Percentiles rank a stretch among this genome's conserved stretches.
These are phyloP conservation scores for Ranitomeya variabilis DNA, from an alignment of 2,113 vertebrate genomes.

Conservation along the genomic window DNA sequence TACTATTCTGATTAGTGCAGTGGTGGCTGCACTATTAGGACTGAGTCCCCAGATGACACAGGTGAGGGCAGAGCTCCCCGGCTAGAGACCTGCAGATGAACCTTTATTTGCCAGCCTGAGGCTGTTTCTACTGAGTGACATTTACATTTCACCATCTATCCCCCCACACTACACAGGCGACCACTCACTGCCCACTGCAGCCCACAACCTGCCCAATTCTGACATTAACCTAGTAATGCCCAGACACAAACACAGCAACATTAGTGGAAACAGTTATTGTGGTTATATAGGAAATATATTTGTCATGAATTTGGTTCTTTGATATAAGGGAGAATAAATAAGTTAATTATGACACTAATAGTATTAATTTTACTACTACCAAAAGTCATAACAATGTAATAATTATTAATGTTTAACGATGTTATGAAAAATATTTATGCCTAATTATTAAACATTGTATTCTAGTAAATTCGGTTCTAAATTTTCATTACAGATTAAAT, in stretches of 20 bases:
- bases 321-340: neutral
- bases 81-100: slow-evolving; percentile 82
- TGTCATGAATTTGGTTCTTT: neutral
- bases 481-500: too few relatives aligned
- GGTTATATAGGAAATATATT: neutral
- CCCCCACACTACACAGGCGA: slow-evolving; percentile 64
- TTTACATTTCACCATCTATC: slow-evolving; percentile 71
- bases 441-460: neutral
- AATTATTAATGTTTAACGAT: neutral
- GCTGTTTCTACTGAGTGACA: slow-evolving; percentile 77
- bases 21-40: neutral
- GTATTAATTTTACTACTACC: neutral
- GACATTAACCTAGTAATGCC: neutral
- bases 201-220: neutral
- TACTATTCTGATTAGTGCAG: neutral
- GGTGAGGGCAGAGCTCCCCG: slow-evolving; percentile 68
- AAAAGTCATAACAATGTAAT: neutral
- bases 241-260: neutral
- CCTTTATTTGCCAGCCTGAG: slow-evolving; percentile 74
- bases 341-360: neutral
- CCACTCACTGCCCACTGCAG: slow-evolving; percentile 46
- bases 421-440: neutral
- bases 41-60: slow-evolving; percentile 55
- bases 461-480: neutral
- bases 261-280: neutral